Evolutionary conservation across 2,888 invertebrate genomes (phyloP).

Genomic region (Disparrhopalites patrizii): DNA sequence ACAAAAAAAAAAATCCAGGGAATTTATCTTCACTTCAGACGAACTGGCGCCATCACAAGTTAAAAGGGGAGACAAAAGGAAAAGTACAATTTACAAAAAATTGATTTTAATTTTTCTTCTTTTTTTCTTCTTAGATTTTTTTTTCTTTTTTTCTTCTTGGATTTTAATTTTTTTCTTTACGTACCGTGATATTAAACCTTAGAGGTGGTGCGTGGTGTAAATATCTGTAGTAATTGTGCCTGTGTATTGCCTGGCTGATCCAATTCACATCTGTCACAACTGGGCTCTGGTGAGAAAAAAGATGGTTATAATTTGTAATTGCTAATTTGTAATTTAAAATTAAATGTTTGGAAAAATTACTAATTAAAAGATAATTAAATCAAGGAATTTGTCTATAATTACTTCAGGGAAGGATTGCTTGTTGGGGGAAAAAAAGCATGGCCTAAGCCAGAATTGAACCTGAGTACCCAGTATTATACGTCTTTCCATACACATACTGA

Average conservation of each 20-base stretch:
- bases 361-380: neutral
- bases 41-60: too few relatives aligned
- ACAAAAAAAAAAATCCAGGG: too few relatives aligned
- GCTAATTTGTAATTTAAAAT: neutral
- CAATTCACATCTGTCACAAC: constrained; percentile 32
- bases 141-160: neutral
- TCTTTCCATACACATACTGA: too few relatives aligned
- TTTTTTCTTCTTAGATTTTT: neutral
- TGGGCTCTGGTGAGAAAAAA: constrained; percentile 18
- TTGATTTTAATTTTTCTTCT: too few relatives aligned
- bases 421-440: neutral
- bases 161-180: neutral
- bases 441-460: too few relatives aligned
- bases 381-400: neutral
- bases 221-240: constrained; percentile 35
- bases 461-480: too few relatives aligned
- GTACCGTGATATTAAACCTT: constrained; percentile 36
- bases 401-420: neutral
- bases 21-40: too few relatives aligned
- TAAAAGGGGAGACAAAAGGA: too few relatives aligned
- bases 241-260: constrained; percentile 32
- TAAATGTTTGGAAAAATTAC: neutral
- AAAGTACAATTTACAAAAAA: too few relatives aligned
- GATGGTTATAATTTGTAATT: neutral
- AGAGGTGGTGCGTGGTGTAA: constrained; percentile 33